Percentiles rank a stretch among this genome's conserved stretches.
Evolutionary conservation across 2,113 vertebrate species (phyloP).

Genomic region (Rhinichthys klamathensis): DNA sequence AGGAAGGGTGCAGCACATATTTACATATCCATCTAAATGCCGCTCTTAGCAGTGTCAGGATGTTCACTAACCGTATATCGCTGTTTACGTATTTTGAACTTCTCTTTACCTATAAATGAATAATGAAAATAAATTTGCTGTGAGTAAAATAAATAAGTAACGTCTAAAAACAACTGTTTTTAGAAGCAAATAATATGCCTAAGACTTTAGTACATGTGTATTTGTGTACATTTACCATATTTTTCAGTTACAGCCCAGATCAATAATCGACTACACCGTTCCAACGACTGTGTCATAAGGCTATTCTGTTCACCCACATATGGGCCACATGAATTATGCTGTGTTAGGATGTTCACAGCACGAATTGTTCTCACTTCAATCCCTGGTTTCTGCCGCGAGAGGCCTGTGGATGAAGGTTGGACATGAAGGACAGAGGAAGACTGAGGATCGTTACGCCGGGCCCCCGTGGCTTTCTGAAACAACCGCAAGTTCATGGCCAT

Average conservation of each 20-base stretch:
- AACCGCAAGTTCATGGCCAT: neutral
- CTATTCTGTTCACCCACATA: neutral
- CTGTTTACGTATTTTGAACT: too few species aligned
- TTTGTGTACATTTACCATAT: neutral
- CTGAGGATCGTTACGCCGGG: neutral
- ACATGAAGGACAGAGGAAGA: constrained; percentile 17
- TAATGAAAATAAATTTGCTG: too few species aligned
- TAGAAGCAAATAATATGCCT: neutral
- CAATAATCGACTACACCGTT: neutral
- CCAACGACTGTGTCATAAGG: neutral
- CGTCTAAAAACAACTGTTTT: neutral
- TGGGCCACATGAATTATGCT: neutral
- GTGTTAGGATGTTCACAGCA: neutral
- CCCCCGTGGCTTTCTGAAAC: neutral
- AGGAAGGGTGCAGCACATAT: too few species aligned
- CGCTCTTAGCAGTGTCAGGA: too few species aligned
- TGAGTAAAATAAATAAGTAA: neutral
- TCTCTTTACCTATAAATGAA: too few species aligned
- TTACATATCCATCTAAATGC: too few species aligned
- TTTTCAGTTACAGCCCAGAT: neutral
- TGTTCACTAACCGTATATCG: too few species aligned
- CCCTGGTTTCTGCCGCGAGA: neutral
- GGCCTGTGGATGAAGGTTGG: neutral
- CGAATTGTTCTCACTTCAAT: neutral
- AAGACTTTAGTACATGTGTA: neutral